A percentile compares a stretch with the other conserved stretches of the same genome.
phyloP scores from a whole-genome alignment of 2,113 vertebrate species.

The Marcusenius ussheri region DNA sequence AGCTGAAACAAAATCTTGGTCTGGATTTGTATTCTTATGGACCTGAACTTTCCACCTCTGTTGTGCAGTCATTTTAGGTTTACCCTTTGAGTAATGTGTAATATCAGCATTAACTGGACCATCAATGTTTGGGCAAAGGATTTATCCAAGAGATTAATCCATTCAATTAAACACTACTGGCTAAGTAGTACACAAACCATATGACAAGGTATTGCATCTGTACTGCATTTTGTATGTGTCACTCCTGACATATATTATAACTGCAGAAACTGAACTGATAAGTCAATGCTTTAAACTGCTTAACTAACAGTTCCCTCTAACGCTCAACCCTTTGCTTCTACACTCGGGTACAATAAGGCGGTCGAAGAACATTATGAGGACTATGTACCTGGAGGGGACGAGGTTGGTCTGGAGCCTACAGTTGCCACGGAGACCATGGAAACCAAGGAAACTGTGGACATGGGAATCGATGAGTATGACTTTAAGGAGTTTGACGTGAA shows the following conservation, averaged over 20 bases:
- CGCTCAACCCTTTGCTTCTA: conserved; percentile 58
- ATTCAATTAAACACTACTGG: background rate
- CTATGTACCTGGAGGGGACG: conserved; percentile 88
- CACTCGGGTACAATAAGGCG: conserved; percentile 64
- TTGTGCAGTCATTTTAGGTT: background rate
- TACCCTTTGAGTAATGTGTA: background rate
- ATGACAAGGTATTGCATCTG: conserved; percentile 43
- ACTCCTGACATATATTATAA: conserved; percentile 31
- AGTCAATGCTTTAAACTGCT: conserved; percentile 60
- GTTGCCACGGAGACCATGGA: conserved; percentile 50
- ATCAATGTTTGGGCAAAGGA: background rate
- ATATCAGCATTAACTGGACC: background rate
- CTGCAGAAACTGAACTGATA: conserved; percentile 45
- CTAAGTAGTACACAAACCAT: background rate
- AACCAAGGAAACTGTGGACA: conserved; percentile 42
- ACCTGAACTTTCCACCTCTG: background rate
- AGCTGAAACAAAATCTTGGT: background rate
- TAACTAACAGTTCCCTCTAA: conserved; percentile 79
- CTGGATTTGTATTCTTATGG: background rate
- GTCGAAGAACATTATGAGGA: conserved; percentile 84
- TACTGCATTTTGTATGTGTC: conserved; percentile 22
- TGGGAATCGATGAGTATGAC: conserved; percentile 65
- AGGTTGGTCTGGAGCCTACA: conserved; percentile 73
- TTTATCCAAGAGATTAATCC: background rate
- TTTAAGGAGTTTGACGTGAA: conserved; percentile 72